These are phyloP conservation scores for Drosophila kurseongensis DNA, from an alignment of 1,140 invertebrate genomes.

Conservation along the genomic window DNA sequence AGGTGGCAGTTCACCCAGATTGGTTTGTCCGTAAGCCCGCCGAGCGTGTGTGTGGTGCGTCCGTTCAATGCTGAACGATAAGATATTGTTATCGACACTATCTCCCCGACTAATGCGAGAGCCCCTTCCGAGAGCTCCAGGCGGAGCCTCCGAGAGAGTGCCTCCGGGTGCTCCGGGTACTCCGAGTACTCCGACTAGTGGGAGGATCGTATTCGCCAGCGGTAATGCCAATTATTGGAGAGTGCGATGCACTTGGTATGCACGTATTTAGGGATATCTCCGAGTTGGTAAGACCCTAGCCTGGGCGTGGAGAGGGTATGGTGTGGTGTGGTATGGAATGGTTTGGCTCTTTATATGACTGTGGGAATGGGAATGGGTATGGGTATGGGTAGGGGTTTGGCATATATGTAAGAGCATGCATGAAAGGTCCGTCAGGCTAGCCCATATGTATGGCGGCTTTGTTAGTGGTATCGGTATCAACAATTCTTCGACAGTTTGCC, in stretches of 20 bases:
- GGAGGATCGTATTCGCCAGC: neutral
- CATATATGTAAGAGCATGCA: constrained; percentile 17
- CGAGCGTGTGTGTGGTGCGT: constrained; percentile 5
- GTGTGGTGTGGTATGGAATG: neutral
- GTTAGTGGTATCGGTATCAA: constrained; percentile 72
- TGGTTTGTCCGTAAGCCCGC: neutral
- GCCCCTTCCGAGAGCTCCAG: neutral
- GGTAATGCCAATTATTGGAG: neutral
- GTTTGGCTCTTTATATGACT: neutral
- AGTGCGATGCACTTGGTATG: constrained; percentile 26
- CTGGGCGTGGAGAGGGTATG: neutral
- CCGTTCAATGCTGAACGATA: constrained; percentile 70
- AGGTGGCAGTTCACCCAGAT: neutral
- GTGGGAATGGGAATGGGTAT: neutral
- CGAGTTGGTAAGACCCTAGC: constrained; percentile 13
- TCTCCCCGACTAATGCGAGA: constrained; percentile 49
- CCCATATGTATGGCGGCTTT: constrained; percentile 23
- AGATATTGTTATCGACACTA: constrained; percentile 77
- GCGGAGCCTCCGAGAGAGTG: too few species aligned
- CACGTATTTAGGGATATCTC: constrained; percentile 25
- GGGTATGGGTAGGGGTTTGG: neutral
- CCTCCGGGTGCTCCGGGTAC: too few species aligned
- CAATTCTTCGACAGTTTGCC: constrained; percentile 80
- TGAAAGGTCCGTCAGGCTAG: constrained; percentile 13
- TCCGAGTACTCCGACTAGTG: neutral